A percentile compares a stretch with the other conserved stretches of the same genome.
These are phyloP conservation scores for Eilema depressum DNA, from an alignment of 2,888 invertebrate genomes.

Conservation along the genomic window DNA sequence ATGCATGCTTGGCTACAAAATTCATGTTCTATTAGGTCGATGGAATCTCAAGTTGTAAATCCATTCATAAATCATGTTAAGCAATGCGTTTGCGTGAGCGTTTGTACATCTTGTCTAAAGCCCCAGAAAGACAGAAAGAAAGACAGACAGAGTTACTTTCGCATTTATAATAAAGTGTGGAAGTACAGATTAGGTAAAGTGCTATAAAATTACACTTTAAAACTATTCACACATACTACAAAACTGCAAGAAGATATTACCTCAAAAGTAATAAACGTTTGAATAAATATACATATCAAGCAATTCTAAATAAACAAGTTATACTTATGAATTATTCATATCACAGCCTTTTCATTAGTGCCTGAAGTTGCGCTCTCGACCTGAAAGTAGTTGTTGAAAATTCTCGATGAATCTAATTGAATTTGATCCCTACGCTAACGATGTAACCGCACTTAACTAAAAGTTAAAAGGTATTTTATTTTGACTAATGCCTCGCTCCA, in stretches of 20 bases:
- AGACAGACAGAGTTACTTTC: no score
- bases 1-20: no score
- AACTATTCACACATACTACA: not conserved
- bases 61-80: no score
- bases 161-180: no score
- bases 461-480: constrained; percentile 29
- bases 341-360: constrained; percentile 17
- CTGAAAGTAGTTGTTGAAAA: constrained; percentile 29
- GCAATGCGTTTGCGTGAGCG: no score
- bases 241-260: not conserved
- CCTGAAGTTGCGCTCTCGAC: constrained; percentile 25
- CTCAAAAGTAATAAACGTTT: constrained; percentile 5
- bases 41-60: no score
- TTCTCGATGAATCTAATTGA: constrained; percentile 46
- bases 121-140: no score
- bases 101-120: no score
- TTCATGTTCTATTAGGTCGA: no score
- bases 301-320: constrained; percentile 9
- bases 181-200: not conserved
- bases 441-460: constrained; percentile 48
- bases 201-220: not conserved
- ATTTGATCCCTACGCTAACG: constrained; percentile 53
- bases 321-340: constrained; percentile 16
- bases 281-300: constrained; percentile 4
- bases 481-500: constrained; percentile 20